Evolutionary conservation across 2,113 vertebrate genomes (phyloP).

Genomic region (Gulo gulo): DNA sequence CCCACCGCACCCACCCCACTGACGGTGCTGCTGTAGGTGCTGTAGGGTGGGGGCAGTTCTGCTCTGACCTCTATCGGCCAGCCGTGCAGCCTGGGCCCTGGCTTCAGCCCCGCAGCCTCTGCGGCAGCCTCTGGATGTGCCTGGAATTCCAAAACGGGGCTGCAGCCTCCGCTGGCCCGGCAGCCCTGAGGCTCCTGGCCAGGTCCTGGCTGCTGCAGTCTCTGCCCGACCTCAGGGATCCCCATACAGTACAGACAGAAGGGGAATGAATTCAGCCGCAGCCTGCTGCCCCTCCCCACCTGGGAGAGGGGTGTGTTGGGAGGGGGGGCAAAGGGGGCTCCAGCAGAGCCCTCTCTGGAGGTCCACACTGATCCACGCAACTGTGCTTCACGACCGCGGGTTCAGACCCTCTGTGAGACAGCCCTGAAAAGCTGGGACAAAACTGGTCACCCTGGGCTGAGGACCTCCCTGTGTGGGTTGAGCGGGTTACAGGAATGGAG

Average conservation of each 20-base stretch:
- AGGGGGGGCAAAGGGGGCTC: neutral
- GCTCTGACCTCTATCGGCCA: neutral
- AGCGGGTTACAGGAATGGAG: neutral
- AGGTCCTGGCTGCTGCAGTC: neutral
- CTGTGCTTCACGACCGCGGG: neutral
- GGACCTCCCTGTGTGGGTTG: neutral
- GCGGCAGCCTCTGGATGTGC: slow-evolving; percentile 39
- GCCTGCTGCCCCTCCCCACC: neutral
- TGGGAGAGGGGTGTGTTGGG: neutral
- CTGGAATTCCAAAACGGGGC: slow-evolving; percentile 10
- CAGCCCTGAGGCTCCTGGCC: neutral
- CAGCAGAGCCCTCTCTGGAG: neutral
- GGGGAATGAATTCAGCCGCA: too few relatives aligned
- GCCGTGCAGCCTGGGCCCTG: neutral
- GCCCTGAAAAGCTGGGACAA: neutral
- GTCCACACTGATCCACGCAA: neutral
- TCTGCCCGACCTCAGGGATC: neutral
- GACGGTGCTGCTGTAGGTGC: neutral
- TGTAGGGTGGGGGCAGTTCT: neutral
- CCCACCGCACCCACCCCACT: neutral
- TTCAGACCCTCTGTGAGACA: neutral
- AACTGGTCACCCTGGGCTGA: neutral
- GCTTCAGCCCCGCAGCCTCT: neutral
- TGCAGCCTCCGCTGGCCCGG: neutral
- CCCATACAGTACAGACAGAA: neutral